phyloP scores from a whole-genome alignment of 2,113 vertebrate genomes.

The Colaptes auratus region DNA sequence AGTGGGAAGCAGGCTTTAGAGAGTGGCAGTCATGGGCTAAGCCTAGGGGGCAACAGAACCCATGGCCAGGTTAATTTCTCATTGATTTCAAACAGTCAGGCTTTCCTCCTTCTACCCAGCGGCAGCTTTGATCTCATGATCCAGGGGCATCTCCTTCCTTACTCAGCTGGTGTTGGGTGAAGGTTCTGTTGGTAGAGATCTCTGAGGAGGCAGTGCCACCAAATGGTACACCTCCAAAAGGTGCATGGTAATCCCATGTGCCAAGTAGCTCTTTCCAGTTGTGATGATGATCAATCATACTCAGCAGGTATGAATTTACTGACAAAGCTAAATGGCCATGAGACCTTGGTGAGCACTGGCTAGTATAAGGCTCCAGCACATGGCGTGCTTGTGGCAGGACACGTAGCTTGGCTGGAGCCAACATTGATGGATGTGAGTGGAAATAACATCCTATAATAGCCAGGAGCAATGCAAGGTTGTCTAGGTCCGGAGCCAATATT shows the following conservation, averaged over 20 bases:
- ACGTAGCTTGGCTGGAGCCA: background rate
- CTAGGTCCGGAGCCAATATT: no score
- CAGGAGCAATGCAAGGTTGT: background rate
- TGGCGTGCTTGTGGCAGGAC: background rate
- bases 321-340: background rate
- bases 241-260: background rate
- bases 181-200: background rate
- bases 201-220: background rate
- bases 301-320: background rate
- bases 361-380: background rate
- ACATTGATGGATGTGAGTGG: background rate
- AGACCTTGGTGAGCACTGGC: background rate
- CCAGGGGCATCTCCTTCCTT: fast-evolving
- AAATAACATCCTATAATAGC: background rate
- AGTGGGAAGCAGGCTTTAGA: background rate
- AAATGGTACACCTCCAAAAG: background rate
- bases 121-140: background rate
- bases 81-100: background rate
- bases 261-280: background rate
- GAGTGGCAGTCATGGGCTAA: background rate
- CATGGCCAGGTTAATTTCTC: background rate
- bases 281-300: background rate
- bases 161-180: background rate
- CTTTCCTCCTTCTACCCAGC: background rate
- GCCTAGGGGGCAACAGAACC: background rate